Evolutionary conservation across 2,888 invertebrate species (phyloP).

Genomic region (Nomada flava): DNA sequence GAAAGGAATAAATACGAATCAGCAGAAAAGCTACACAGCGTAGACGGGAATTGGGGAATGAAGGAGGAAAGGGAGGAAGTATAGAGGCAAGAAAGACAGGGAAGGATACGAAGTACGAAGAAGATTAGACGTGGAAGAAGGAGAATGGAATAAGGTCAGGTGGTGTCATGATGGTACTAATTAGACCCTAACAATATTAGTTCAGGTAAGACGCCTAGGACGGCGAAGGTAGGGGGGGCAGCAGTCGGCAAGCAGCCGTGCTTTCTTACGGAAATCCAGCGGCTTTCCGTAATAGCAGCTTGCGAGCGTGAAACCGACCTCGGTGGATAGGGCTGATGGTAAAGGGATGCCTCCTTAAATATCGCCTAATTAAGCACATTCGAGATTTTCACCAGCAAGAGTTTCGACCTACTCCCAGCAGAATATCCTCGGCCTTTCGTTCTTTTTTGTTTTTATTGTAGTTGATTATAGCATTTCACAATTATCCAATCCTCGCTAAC

Average conservation of each 20-base stretch:
- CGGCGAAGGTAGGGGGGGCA: constrained; percentile 44
- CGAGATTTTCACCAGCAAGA: constrained; percentile 71
- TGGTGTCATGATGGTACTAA: constrained; percentile 72
- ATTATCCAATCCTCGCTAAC: no score
- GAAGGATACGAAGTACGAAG: not conserved
- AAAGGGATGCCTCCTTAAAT: constrained; percentile 72
- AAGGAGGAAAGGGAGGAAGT: not conserved
- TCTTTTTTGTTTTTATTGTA: not conserved
- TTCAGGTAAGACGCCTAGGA: constrained; percentile 75
- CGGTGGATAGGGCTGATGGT: constrained; percentile 17
- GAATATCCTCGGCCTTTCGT: constrained; percentile 24
- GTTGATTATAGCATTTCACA: not conserved
- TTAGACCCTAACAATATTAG: constrained; percentile 80
- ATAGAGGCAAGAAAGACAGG: not conserved
- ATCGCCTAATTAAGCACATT: constrained; percentile 82
- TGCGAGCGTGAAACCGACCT: constrained; percentile 69
- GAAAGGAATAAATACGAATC: no score
- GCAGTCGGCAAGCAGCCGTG: constrained; percentile 54
- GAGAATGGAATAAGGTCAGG: constrained; percentile 24
- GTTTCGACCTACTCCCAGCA: constrained; percentile 63
- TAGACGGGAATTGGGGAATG: constrained; percentile 8
- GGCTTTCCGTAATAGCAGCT: constrained; percentile 77
- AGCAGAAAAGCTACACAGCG: no score
- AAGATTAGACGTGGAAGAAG: not conserved
- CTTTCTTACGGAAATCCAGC: constrained; percentile 75